These are phyloP conservation scores for Leiothrix lutea DNA, from an alignment of 2,113 vertebrate species.

Conservation along the genomic window DNA sequence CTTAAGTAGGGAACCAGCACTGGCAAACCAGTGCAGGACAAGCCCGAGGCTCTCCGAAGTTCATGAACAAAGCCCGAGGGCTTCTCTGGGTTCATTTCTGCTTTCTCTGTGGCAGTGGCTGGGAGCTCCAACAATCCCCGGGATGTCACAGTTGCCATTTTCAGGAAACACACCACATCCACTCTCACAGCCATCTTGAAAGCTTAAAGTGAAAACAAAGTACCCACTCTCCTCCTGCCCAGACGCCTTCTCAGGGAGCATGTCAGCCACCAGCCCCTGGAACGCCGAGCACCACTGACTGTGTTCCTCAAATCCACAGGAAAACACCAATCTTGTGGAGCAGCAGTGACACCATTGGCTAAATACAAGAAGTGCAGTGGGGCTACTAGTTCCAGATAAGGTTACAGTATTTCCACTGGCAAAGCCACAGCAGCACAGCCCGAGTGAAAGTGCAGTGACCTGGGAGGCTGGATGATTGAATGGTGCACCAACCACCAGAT, in stretches of 20 bases:
- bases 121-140: background rate
- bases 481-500: rapidly evolving
- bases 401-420: rapidly evolving
- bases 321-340: slow-evolving; percentile 38
- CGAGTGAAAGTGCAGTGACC: background rate
- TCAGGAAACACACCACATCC: background rate
- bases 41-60: background rate
- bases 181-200: background rate
- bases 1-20: background rate
- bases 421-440: rapidly evolving
- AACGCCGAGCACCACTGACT: rapidly evolving
- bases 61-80: background rate
- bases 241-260: rapidly evolving
- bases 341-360: slow-evolving; percentile 72
- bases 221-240: background rate
- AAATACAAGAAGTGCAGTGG: slow-evolving; percentile 56
- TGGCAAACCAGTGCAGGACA: background rate
- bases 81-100: background rate
- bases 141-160: rapidly evolving
- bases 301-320: background rate
- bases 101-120: rapidly evolving
- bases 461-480: background rate
- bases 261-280: background rate
- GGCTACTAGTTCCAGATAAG: background rate
- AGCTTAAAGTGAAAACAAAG: background rate